phyloP scores from a whole-genome alignment of 2,888 invertebrate genomes.

The Rhamphomyia laevipes region DNA sequence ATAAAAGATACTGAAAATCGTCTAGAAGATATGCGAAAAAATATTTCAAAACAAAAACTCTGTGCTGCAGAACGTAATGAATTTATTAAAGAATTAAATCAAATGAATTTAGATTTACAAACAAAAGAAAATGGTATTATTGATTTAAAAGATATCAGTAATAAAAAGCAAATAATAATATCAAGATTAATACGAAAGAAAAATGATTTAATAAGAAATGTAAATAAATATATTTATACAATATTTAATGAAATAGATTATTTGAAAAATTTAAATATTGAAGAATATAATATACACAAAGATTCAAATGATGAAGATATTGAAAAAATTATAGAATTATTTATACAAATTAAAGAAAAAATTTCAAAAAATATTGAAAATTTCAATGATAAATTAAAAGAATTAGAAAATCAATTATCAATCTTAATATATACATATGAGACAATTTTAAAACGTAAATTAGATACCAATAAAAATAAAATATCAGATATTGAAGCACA shows the following conservation, averaged over 20 bases:
- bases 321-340: not conserved
- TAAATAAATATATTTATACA: slow-evolving; percentile 12
- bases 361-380: not conserved
- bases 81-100: slow-evolving; percentile 19
- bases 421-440: slow-evolving; percentile 2
- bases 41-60: slow-evolving; percentile 15
- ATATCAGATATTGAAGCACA: not conserved
- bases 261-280: not conserved
- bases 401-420: slow-evolving; percentile 5
- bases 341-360: slow-evolving; percentile 1
- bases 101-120: slow-evolving; percentile 10
- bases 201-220: slow-evolving; percentile 6
- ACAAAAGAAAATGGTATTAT: slow-evolving; percentile 6
- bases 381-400: not conserved
- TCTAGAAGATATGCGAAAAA: slow-evolving; percentile 10
- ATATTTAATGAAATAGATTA: slow-evolving; percentile 6
- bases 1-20: slow-evolving; percentile 5
- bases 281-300: slow-evolving; percentile 6
- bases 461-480: not conserved
- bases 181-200: slow-evolving; percentile 12
- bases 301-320: slow-evolving; percentile 7
- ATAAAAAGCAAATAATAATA: slow-evolving; percentile 9
- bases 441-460: not conserved
- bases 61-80: slow-evolving; percentile 20
- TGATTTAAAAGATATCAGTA: slow-evolving; percentile 11